These are phyloP conservation scores for Leptinotarsa tumamoca DNA, from an alignment of 2,888 invertebrate species.

Conservation along the genomic window DNA sequence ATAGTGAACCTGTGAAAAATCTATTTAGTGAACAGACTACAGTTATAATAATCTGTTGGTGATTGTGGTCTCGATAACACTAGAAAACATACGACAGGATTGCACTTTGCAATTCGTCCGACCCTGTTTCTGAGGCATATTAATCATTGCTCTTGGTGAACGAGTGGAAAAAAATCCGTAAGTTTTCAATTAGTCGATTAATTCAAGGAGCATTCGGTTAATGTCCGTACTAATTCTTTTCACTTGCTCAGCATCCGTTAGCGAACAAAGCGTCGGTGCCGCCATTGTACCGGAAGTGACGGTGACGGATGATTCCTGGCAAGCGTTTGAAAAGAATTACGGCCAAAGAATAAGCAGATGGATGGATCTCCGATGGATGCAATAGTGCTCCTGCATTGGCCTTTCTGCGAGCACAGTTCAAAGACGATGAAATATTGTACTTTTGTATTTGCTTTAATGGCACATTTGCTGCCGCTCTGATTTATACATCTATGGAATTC, in stretches of 20 bases:
- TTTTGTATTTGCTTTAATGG: slow-evolving; percentile 61
- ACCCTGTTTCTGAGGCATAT: background rate
- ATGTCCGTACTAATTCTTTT: slow-evolving; percentile 62
- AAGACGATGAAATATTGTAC: slow-evolving; percentile 61
- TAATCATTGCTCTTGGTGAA: slow-evolving; percentile 1
- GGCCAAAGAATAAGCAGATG: slow-evolving; percentile 64
- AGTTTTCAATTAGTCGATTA: slow-evolving; percentile 65
- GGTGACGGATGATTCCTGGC: slow-evolving; percentile 65
- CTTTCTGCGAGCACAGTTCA: slow-evolving; percentile 51
- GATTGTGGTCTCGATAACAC: background rate
- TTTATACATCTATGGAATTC: slow-evolving; percentile 38
- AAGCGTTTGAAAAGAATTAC: slow-evolving; percentile 64
- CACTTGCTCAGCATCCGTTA: slow-evolving; percentile 55
- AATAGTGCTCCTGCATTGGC: slow-evolving; percentile 56
- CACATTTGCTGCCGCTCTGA: slow-evolving; percentile 38
- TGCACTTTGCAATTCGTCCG: background rate
- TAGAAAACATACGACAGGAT: background rate
- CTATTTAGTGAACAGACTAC: too few species aligned
- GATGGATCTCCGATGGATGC: slow-evolving; percentile 62
- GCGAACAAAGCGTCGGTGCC: slow-evolving; percentile 62
- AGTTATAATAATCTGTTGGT: too few species aligned
- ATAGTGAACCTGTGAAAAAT: too few species aligned
- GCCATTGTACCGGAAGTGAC: slow-evolving; percentile 66
- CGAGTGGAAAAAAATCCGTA: slow-evolving; percentile 50
- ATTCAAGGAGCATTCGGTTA: slow-evolving; percentile 61